Evolutionary conservation across 1,140 invertebrate species (phyloP), one percentile per base, ranked within the genome.

Genomic region (Drosophila ananassae): DNA sequence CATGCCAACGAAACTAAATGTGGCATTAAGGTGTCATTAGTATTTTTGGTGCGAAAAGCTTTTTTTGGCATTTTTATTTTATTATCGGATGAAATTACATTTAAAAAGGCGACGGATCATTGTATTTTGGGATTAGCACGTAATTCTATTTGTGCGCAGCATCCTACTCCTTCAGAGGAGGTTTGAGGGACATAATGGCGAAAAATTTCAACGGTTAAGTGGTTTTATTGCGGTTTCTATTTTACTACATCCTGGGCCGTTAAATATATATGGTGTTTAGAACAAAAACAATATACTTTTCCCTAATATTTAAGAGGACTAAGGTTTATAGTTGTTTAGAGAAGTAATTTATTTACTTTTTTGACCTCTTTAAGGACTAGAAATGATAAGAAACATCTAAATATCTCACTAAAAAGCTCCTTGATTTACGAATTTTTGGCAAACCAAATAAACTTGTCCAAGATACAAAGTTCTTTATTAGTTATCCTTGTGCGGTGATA

Each of bases 11-110:
- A 74, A 85, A 89, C 77, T 87, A 83, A 85, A 44, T 76, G 68
- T 74, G 60, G 32, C 78, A 79, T 89, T 89, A 75, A 72, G 79
- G 73, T 78, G 71, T 79, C 74, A 69, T 87, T 85, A 77, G 73
- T 77, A 77, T 77, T 74, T 68, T 68, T 77, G 73, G 47, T 48
- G 54, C 59, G 47, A 50, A 62, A 74, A 59, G 77, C 46, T 56
- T 74, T 79, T 79, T 44, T 13, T 44, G n/a, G n/a, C 41, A 8
- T 69, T 69, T 77, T 63, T 72, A 61, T 77, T 68, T 56, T 54
- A 50, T 59, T 73, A 63, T 30, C 22, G 47, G 50, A 57, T 77
- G 32, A 62, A 63, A 76, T 76, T 68, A 59, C 52, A 61, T 73
- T 54, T 13, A 47, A 46, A 73, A 55, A 30, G 74, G 44, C 54